Evolutionary conservation across 1,140 invertebrate species (phyloP).

Genomic region (Drosophila carrolli): DNA sequence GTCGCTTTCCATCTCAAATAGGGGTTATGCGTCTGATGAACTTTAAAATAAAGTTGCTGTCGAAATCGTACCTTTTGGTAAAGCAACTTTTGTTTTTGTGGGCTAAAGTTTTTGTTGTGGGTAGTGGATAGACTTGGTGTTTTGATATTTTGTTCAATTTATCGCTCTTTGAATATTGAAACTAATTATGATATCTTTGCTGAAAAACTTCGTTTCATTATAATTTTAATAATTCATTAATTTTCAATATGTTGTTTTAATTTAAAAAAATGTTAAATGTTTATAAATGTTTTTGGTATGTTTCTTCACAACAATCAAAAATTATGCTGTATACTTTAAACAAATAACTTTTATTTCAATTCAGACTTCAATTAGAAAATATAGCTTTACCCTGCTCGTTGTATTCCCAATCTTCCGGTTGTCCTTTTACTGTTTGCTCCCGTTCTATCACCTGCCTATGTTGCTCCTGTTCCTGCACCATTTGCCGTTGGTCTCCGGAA

Average conservation of each 20-base stretch:
- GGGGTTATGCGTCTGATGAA: conserved; percentile 12
- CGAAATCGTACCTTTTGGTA: background rate
- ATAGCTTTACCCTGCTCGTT: conserved; percentile 19
- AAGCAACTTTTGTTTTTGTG: background rate
- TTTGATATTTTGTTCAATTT: no score
- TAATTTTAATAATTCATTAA: no score
- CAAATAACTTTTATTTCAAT: conserved; percentile 1
- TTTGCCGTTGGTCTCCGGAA: background rate
- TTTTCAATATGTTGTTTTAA: no score
- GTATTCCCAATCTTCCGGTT: background rate
- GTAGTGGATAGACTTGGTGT: no score
- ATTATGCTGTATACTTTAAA: background rate
- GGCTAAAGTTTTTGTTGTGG: background rate
- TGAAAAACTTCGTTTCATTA: no score
- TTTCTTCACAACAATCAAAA: no score
- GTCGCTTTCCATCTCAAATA: conserved; percentile 7
- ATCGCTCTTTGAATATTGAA: no score
- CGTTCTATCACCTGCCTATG: background rate
- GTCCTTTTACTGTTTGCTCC: background rate
- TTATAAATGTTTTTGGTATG: background rate
- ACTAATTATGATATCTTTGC: no score
- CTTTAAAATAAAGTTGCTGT: conserved; percentile 16
- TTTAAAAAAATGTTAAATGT: no score
- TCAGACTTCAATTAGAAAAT: conserved; percentile 17
- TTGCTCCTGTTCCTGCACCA: background rate